phyloP scores from a whole-genome alignment of 1,140 invertebrate species.

The Cryptotermes secundus region DNA sequence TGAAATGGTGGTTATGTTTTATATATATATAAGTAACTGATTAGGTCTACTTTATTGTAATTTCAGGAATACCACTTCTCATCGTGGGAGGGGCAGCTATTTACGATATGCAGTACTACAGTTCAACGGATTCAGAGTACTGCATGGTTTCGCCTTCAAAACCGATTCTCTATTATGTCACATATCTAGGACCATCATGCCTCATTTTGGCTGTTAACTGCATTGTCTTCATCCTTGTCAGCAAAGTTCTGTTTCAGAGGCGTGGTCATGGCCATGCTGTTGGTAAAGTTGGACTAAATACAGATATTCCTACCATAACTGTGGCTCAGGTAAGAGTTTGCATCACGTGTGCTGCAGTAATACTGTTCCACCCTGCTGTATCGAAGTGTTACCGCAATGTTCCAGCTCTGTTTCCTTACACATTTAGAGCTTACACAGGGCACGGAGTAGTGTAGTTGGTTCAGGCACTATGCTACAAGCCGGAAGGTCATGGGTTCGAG shows the following conservation, averaged over 20 bases:
- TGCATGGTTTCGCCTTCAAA: slow-evolving; percentile 41
- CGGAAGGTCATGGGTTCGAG: no score
- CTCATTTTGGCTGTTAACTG: slow-evolving; percentile 53
- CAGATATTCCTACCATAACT: slow-evolving; percentile 32
- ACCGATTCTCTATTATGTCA: slow-evolving; percentile 40
- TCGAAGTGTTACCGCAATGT: no score
- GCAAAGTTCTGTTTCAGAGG: slow-evolving; percentile 50
- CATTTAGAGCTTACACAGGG: no score
- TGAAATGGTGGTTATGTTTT: no score
- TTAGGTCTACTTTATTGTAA: neutral
- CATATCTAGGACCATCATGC: slow-evolving; percentile 48
- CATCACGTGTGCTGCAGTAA: no score
- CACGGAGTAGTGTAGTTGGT: no score
- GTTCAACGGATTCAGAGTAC: slow-evolving; percentile 38
- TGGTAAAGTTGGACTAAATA: slow-evolving; percentile 34
- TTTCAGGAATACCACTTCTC: slow-evolving; percentile 45
- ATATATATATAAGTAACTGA: no score
- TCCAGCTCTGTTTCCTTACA: no score
- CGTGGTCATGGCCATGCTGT: slow-evolving; percentile 37
- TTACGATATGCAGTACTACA: slow-evolving; percentile 40
- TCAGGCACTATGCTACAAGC: no score
- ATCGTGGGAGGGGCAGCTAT: slow-evolving; percentile 39
- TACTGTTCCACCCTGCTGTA: no score
- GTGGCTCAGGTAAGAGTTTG: slow-evolving; percentile 37
- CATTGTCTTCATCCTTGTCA: slow-evolving; percentile 53